Percentiles rank a stretch among this genome's conserved stretches.
phyloP scores from a whole-genome alignment of 2,888 invertebrate genomes.

The Thera obeliscata region DNA sequence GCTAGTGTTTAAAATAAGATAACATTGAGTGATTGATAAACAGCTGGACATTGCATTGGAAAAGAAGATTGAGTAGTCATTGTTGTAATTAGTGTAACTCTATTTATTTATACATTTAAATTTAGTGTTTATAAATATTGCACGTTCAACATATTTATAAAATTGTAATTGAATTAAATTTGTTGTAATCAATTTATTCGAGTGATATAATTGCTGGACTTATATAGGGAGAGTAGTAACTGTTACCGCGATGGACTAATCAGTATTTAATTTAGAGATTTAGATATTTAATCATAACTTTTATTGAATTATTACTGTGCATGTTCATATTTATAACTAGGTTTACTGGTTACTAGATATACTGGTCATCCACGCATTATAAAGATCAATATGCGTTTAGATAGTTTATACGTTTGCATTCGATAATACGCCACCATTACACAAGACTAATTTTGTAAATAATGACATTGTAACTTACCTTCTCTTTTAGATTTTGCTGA shows the following conservation, averaged over 20 bases:
- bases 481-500: not conserved
- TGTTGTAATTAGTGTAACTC: not conserved
- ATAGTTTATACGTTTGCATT: slow-evolving; percentile 1
- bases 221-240: slow-evolving; percentile 1
- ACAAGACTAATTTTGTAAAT: slow-evolving; percentile 2
- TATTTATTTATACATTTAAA: not conserved
- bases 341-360: not conserved
- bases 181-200: not conserved
- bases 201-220: slow-evolving; percentile 3
- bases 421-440: slow-evolving; percentile 4
- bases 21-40: slow-evolving; percentile 3
- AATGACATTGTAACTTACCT: not conserved
- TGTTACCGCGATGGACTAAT: slow-evolving; percentile 1
- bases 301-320: not conserved
- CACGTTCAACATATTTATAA: not conserved
- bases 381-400: not conserved
- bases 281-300: not conserved
- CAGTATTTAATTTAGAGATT: not conserved
- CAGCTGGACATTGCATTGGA: slow-evolving; percentile 3
- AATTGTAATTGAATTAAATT: not conserved
- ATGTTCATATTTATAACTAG: not conserved
- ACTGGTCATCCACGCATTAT: not conserved
- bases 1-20: not conserved
- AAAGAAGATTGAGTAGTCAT: not conserved
- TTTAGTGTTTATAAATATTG: not conserved